Conservation (phyloP, 2,113 vertebrate species). For the Leptocoma aspasia region DNA sequence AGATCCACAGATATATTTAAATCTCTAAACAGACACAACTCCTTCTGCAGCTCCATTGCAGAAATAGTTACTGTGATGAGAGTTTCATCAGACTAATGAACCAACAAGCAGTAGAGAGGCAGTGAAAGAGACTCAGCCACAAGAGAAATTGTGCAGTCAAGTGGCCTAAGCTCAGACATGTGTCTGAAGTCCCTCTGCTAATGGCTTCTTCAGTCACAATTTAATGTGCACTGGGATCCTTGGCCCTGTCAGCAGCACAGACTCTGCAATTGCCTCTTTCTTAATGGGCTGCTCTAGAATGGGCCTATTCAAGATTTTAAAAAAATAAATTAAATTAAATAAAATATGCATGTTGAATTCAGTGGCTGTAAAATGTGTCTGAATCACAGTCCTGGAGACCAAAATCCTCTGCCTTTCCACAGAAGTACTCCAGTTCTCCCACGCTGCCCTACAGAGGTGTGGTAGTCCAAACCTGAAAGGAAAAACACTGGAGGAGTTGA, state of each 20-base stretch:
- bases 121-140: background rate
- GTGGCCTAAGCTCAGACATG: background rate
- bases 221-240: background rate
- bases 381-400: background rate
- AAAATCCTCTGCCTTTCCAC: background rate
- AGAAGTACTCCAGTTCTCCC: background rate
- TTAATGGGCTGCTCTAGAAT: background rate
- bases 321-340: background rate
- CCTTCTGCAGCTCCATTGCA: background rate
- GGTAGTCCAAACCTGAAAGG: background rate
- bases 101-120: background rate
- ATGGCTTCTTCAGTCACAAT: conserved; percentile 12
- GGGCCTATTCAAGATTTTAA: background rate
- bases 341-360: background rate
- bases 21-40: background rate
- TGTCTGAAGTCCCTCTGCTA: background rate
- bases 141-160: background rate
- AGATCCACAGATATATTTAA: background rate
- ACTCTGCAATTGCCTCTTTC: background rate
- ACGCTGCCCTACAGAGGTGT: background rate
- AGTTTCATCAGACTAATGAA: background rate
- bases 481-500: background rate
- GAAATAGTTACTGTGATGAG: background rate
- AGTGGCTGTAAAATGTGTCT: background rate
- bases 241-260: background rate